These are phyloP conservation scores for Hippocampus kuda DNA, from an alignment of 2,797 vertebrate genomes.

Conservation along the genomic window DNA sequence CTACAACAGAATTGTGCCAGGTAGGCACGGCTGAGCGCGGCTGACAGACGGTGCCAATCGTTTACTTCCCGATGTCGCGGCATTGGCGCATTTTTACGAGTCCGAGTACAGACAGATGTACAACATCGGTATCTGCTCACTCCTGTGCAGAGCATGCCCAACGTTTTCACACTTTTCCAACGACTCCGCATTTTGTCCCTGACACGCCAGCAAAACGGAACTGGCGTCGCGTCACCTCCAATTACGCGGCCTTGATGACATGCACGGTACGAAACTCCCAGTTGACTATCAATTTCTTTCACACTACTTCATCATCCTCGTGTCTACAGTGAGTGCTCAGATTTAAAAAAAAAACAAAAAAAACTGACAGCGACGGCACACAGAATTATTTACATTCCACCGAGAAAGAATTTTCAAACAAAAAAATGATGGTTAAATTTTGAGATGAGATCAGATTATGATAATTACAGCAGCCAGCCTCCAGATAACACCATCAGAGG, in stretches of 20 bases:
- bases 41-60: too few species aligned
- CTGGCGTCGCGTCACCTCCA: neutral
- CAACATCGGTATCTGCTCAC: too few species aligned
- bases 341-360: too few species aligned
- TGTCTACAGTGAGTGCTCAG: too few species aligned
- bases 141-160: too few species aligned
- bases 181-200: neutral
- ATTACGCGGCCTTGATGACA: neutral
- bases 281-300: neutral
- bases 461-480: constrained; percentile 1
- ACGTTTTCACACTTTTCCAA: neutral
- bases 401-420: neutral
- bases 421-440: neutral
- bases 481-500: constrained; percentile 4
- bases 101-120: too few species aligned
- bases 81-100: too few species aligned
- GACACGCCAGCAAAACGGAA: neutral
- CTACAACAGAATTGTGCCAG: too few species aligned
- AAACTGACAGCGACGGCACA: neutral
- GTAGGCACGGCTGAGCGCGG: too few species aligned
- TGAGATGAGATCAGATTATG: neutral
- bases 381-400: neutral
- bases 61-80: too few species aligned
- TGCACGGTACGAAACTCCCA: neutral
- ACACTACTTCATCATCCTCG: neutral